phyloP scores from a whole-genome alignment of 2,888 invertebrate species.

The Tinea pellionella region DNA sequence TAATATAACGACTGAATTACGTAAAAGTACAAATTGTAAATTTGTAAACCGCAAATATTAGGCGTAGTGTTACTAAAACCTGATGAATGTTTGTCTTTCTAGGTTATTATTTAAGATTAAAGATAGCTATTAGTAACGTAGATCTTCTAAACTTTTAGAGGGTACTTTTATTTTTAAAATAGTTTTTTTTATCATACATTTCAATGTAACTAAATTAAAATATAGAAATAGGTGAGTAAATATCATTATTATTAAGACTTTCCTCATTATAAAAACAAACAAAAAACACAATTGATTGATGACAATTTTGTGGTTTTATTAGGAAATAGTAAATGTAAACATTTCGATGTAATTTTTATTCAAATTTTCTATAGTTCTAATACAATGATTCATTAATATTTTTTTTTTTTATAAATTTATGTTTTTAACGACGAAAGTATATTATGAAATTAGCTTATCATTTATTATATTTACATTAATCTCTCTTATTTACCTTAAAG shows the following conservation, averaged over 20 bases:
- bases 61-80: constrained; percentile 5
- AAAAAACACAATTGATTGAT: not conserved
- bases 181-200: too few relatives aligned
- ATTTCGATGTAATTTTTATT: not conserved
- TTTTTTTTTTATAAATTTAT: too few relatives aligned
- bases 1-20: not conserved
- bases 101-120: constrained; percentile 5
- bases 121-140: not conserved
- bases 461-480: too few relatives aligned
- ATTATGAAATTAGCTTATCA: too few relatives aligned
- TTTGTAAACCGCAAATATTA: constrained; percentile 1
- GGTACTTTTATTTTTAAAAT: not conserved
- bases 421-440: too few relatives aligned
- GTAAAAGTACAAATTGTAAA: not conserved
- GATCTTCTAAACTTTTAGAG: not conserved
- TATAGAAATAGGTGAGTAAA: not conserved
- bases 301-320: not conserved
- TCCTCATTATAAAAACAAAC: not conserved
- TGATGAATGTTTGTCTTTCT: constrained; percentile 6
- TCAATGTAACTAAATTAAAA: too few relatives aligned
- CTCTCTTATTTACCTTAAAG: too few relatives aligned
- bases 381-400: too few relatives aligned
- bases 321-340: not conserved
- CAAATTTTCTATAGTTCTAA: not conserved
- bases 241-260: not conserved